Evolutionary conservation across 2,113 vertebrate genomes (phyloP).

Genomic region (Beaufortia kweichowensis): DNA sequence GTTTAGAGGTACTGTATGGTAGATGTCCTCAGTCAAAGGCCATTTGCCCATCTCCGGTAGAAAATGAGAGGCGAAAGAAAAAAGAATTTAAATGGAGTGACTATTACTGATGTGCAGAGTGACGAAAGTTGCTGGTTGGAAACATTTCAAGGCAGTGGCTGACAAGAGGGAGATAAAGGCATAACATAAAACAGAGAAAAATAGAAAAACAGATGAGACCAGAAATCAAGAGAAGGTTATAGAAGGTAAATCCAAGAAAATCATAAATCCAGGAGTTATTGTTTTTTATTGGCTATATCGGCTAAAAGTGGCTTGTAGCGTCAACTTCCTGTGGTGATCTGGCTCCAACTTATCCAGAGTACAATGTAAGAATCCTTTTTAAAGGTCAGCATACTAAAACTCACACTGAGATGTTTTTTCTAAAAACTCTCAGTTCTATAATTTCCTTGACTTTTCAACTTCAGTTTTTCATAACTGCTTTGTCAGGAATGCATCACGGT

Average conservation of each 20-base stretch:
- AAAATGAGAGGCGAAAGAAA: background rate
- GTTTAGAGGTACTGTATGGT: slow-evolving; percentile 1
- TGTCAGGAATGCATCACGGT: too few relatives aligned
- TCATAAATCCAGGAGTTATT: slow-evolving; percentile 2
- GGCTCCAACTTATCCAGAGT: slow-evolving; percentile 1
- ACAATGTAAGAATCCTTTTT: background rate
- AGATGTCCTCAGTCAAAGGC: background rate
- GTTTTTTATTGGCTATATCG: slow-evolving; percentile 22
- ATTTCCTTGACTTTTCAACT: too few relatives aligned
- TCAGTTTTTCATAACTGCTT: too few relatives aligned
- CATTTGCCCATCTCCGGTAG: slow-evolving; percentile 5
- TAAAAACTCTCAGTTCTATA: slow-evolving; percentile 3
- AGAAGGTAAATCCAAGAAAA: background rate
- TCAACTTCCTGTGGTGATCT: background rate
- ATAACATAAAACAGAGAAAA: background rate
- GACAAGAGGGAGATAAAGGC: background rate
- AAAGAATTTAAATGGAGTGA: background rate
- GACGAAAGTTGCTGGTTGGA: background rate
- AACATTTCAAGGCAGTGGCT: background rate
- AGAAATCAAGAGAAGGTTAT: background rate
- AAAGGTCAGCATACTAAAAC: slow-evolving; percentile 6
- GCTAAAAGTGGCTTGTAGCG: slow-evolving; percentile 4
- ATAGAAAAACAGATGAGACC: too few relatives aligned
- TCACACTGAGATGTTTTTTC: slow-evolving; percentile 1
- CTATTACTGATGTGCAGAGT: background rate